Base-by-base conservation (phyloP, 2,113 vertebrate genomes). In the Hucho hucho region DNA sequence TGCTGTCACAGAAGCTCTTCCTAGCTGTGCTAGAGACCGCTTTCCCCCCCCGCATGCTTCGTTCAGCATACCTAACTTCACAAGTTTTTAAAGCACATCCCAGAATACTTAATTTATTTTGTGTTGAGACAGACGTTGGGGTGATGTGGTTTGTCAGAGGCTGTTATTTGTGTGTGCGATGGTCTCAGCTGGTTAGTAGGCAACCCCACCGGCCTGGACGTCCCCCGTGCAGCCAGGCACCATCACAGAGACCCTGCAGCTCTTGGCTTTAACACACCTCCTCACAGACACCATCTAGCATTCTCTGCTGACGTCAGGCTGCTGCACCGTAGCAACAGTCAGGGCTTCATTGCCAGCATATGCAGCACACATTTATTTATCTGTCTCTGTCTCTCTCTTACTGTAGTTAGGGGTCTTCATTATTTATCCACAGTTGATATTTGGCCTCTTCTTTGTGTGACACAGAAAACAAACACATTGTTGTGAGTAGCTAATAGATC, bases 261-360 rank as follows among this genome's bases (percentile, higher is more conserved):
- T 66, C 70, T 72, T 47, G 64, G 75, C 65, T 70, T 67, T 47
- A 80, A 71, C 69, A 65, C 70, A 11, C 43, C 80, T 71, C 74
- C 66, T 28, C 37, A 47, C 20, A 11, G n/a, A 61, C n/a, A 61
- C 58, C n/a, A 22, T 24, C 58, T 22, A 53, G 16, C 7, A 28
- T 43, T 43, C 53, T 32, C n/a, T 71, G 66, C 18, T 82, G 69
- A 63, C 70, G 4, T 63, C 28, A 43, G 16, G 71, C 64, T 69
- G 14, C 64, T 66, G 14, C 66, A 68, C 37, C 67, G 46, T 43
- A 14, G 66, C 46, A 76, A 32, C 64, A 64, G 72, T 61, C 24
- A n/a, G 56, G 53, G 43, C 71, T 69, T 73, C 65, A 67, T 32
- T 25, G 28, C 18, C 25, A 78, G 56, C 59, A 71, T 53, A 70